These are phyloP conservation scores for Maccullochella peelii DNA, from an alignment of 2,113 vertebrate genomes.

Conservation along the genomic window DNA sequence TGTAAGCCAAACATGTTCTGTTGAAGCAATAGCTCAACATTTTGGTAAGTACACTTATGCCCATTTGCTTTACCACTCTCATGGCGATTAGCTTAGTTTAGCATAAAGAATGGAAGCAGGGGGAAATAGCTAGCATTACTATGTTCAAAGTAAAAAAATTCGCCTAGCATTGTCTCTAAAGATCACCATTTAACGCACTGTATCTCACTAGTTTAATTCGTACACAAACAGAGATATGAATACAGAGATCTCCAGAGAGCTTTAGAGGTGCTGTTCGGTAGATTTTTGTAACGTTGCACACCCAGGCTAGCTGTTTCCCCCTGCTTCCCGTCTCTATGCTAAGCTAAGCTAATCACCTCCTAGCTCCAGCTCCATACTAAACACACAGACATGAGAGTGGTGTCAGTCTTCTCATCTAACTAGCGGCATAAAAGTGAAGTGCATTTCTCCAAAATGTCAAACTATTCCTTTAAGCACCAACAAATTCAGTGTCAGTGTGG, in stretches of 20 bases:
- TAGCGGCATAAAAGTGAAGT: not conserved
- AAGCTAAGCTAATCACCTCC: not conserved
- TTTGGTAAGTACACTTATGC: not conserved
- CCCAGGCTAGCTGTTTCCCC: not conserved
- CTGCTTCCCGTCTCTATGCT: not conserved
- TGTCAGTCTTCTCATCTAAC: not conserved
- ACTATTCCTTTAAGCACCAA: not conserved
- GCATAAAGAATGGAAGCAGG: conserved; percentile 26
- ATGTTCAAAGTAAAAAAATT: not conserved
- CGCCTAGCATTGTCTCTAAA: not conserved
- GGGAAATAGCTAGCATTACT: not conserved
- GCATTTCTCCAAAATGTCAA: not conserved
- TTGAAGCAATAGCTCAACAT: not conserved
- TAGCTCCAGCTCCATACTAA: too few species aligned
- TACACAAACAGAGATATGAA: not conserved
- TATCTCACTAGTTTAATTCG: not conserved
- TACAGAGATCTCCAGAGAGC: not conserved
- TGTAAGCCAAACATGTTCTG: not conserved
- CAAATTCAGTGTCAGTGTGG: not conserved
- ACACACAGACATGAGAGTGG: not conserved
- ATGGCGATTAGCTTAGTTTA: not conserved
- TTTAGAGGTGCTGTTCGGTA: not conserved
- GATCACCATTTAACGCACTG: not conserved
- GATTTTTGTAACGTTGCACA: too few species aligned
- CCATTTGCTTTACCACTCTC: not conserved